Percentiles rank a stretch among this genome's conserved stretches.
Evolutionary conservation across 2,888 invertebrate genomes (phyloP).

Genomic region (Ophioninae sp.): DNA sequence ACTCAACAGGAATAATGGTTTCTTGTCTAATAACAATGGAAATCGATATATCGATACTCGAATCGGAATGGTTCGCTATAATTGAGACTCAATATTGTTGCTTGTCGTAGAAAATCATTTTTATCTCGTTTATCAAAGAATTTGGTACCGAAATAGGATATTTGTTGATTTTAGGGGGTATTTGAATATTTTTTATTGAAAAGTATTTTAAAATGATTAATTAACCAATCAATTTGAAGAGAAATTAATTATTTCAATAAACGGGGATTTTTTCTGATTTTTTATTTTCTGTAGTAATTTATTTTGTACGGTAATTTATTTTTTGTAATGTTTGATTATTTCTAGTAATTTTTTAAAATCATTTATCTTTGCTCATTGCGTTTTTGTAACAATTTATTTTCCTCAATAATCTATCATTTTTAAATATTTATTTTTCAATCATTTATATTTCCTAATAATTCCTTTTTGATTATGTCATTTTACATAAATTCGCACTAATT

Average conservation of each 20-base stretch:
- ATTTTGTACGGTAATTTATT: no score
- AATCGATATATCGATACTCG: not conserved
- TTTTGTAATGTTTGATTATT: no score
- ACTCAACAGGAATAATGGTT: conserved; percentile 11
- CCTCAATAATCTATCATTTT: no score
- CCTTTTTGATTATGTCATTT: not conserved
- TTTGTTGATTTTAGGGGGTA: not conserved
- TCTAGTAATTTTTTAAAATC: no score
- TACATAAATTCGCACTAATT: no score
- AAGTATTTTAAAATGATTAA: no score
- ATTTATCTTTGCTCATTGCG: no score
- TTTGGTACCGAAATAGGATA: not conserved
- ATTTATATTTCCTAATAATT: not conserved
- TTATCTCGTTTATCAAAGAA: not conserved
- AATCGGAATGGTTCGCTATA: not conserved
- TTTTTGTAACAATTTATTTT: no score
- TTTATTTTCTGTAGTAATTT: no score
- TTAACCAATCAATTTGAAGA: no score
- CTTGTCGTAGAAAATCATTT: not conserved
- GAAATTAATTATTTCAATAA: no score
- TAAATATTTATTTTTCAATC: not conserved
- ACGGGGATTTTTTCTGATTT: no score
- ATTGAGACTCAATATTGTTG: not conserved
- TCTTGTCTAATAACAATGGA: not conserved
- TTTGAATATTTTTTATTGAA: not conserved